Evolutionary conservation across 2,113 vertebrate genomes (phyloP).

Genomic region (Tachycineta bicolor): DNA sequence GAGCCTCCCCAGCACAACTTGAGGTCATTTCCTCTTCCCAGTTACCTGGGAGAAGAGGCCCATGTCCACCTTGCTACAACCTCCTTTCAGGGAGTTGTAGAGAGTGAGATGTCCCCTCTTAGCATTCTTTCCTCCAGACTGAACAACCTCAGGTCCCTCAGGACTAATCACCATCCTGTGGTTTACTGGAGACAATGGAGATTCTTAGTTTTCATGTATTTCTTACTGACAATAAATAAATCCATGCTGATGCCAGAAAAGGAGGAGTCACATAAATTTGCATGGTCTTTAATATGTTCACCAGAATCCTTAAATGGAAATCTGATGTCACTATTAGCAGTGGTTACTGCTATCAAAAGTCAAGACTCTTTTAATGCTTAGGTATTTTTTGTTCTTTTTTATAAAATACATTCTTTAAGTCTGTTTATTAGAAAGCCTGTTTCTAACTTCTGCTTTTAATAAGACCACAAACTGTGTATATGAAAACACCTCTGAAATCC

Average conservation of each 20-base stretch:
- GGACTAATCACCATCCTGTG: fast-evolving
- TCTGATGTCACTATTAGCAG: background rate
- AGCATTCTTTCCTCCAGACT: background rate
- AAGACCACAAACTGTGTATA: background rate
- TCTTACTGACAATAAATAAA: background rate
- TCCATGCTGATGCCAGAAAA: background rate
- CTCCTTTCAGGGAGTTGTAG: background rate
- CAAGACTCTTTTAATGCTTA: background rate
- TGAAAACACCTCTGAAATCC: background rate
- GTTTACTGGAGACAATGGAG: background rate
- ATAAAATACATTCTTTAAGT: background rate
- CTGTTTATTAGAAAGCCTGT: background rate
- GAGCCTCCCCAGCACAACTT: background rate
- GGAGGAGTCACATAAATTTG: background rate
- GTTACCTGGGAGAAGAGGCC: background rate
- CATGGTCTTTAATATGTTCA: background rate
- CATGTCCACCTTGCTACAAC: background rate
- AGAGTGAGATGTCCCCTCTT: background rate
- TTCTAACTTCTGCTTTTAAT: background rate
- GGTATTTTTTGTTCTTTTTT: background rate
- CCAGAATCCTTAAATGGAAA: background rate
- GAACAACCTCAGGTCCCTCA: background rate
- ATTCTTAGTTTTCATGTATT: background rate
- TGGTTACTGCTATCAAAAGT: background rate
- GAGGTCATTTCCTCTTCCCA: background rate